Conservation (phyloP, 2,113 vertebrate genomes). For the Bubo scandiacus region DNA sequence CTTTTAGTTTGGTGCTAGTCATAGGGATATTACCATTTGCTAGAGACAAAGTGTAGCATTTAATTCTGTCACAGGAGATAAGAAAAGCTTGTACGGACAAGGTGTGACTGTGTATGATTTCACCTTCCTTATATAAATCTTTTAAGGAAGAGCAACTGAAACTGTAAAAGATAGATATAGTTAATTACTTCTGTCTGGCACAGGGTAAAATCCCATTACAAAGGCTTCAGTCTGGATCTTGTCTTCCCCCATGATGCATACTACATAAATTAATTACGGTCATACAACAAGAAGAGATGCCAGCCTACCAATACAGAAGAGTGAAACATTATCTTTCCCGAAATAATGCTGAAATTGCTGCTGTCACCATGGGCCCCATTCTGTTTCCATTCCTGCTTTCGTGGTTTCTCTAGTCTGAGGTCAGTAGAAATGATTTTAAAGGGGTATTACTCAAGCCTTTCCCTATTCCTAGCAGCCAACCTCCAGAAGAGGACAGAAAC, state of each 20-base stretch:
- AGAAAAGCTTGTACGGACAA: conserved; percentile 7
- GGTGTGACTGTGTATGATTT: conserved; percentile 26
- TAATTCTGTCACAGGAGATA: background rate
- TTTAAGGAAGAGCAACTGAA: conserved; percentile 43
- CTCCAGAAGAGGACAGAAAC: background rate
- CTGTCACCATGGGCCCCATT: background rate
- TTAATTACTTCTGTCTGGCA: conserved; percentile 54
- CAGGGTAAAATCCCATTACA: conserved; percentile 51
- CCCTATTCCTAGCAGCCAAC: background rate
- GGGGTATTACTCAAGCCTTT: background rate
- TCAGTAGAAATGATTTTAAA: background rate
- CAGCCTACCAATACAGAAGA: background rate
- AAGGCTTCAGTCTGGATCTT: conserved; percentile 25
- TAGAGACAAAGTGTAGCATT: background rate
- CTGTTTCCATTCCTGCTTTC: background rate
- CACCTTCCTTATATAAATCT: conserved; percentile 33
- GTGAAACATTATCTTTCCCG: background rate
- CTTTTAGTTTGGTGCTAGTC: background rate
- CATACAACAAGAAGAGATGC: background rate
- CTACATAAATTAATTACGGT: conserved; percentile 42
- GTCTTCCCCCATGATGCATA: conserved; percentile 15
- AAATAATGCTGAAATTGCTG: conserved; percentile 22
- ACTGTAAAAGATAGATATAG: conserved; percentile 46
- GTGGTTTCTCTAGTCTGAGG: background rate
- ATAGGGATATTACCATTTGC: background rate